A percentile compares a stretch with the other conserved stretches of the same genome.
phyloP scores from a whole-genome alignment of 2,888 invertebrate genomes.

The Selenia dentaria region DNA sequence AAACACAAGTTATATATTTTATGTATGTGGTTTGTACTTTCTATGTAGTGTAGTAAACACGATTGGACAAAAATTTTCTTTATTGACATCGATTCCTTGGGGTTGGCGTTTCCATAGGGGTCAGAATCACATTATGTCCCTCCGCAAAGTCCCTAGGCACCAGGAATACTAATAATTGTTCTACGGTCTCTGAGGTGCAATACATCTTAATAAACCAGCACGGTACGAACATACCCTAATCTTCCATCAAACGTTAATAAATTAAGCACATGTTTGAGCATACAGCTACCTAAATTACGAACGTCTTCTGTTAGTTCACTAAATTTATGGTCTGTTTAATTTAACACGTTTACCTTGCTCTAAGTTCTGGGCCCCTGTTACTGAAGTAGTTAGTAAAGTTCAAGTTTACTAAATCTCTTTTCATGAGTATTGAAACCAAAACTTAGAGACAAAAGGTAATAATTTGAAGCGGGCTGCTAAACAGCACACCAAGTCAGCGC shows the following conservation, averaged over 20 bases:
- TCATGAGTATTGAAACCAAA: too few relatives aligned
- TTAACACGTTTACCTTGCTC: conserved; percentile 34
- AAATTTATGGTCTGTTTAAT: conserved; percentile 39
- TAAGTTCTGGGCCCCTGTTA: conserved; percentile 10
- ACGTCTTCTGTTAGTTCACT: conserved; percentile 33
- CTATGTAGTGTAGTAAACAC: conserved; percentile 29
- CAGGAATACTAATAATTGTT: conserved; percentile 59
- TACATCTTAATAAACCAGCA: conserved; percentile 73
- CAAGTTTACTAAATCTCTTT: background rate
- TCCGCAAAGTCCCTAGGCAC: conserved; percentile 63
- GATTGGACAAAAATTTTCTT: conserved; percentile 38
- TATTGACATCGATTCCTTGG: conserved; percentile 4
- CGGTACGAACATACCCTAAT: conserved; percentile 45
- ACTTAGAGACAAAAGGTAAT: conserved; percentile 2
- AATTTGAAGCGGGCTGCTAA: conserved; percentile 2
- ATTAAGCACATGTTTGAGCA: conserved; percentile 47
- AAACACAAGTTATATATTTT: too few relatives aligned
- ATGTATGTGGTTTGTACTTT: conserved; percentile 29
- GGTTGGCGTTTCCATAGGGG: conserved; percentile 35
- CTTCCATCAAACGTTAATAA: conserved; percentile 49
- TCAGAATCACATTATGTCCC: conserved; percentile 53
- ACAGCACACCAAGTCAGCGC: conserved; percentile 5
- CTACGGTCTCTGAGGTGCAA: conserved; percentile 58
- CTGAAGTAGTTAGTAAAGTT: conserved; percentile 6
- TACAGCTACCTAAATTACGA: conserved; percentile 33